phyloP scores from a whole-genome alignment of 2,113 vertebrate species.

The Platycercus adscitus region DNA sequence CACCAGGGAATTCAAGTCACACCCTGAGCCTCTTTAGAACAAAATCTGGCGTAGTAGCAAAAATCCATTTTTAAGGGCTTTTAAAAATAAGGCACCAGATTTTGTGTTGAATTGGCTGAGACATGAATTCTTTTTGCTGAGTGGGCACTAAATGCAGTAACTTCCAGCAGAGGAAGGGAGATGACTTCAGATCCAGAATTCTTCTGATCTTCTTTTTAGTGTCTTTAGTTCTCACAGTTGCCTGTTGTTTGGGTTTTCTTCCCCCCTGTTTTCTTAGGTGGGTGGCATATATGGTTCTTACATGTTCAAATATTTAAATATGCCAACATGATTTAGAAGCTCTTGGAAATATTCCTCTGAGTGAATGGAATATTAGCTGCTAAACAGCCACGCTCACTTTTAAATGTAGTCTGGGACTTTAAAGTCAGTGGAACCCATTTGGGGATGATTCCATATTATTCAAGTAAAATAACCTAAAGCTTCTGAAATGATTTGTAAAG shows the following conservation, averaged over 20 bases:
- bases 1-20: background rate
- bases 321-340: background rate
- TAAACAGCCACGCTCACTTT: background rate
- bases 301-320: background rate
- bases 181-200: background rate
- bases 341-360: background rate
- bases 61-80: background rate
- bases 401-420: background rate
- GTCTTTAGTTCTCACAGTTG: background rate
- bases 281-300: background rate
- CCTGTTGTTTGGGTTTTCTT: background rate
- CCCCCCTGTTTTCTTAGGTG: background rate
- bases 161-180: slow-evolving; percentile 4
- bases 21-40: background rate
- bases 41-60: background rate
- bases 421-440: background rate
- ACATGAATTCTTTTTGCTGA: background rate
- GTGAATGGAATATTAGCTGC: background rate
- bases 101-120: background rate
- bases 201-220: slow-evolving; percentile 27
- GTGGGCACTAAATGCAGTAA: background rate
- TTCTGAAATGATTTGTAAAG: background rate
- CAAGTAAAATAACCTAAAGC: background rate
- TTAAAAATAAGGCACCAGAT: background rate
- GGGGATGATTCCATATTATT: background rate